Base-by-base conservation (phyloP, 2,888 invertebrate genomes). In the Hybos culiciformis region DNA sequence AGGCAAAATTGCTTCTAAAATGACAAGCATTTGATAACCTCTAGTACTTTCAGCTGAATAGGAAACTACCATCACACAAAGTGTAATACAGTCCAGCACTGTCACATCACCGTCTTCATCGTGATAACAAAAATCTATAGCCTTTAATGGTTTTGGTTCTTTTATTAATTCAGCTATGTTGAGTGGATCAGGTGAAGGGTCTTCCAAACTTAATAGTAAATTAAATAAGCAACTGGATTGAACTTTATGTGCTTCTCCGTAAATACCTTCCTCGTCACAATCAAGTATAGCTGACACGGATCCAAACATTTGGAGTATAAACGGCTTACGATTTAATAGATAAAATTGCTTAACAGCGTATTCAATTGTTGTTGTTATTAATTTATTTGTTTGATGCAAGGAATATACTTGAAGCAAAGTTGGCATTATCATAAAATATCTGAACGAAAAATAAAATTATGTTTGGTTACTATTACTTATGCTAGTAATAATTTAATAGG, bases 271-370 rank as follows among this genome's bases (percentile, higher is more conserved):
- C 57, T 86, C 86, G 55, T 88, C 88, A 0, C 88, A 90, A 60
- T 97, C 96, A 53, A 98, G 70, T 59, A 96, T 88, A 2, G 93
- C 90, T 0, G 97, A 96, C 0, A 96, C 88, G 4, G 94, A 93
- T 2, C 98, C 98, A 69, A 98, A 97, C 93, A 97, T 93, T 75
- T 97, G 96, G 41, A 98, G 71, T 53, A 98, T 90, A 58, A 98
- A 98, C 2, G 97, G 97, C 60, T 97, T 97, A 40, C 98, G 76
- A 61, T 99, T 98, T 63, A 99, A 77, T 45, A 97, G 73, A 66
- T 97, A 99, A 67, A 99, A 97, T 61, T 98, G 97, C 59, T 96
- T 93, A 12, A 96, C 96, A 0, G 94, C 91, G 62, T 96, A 98
- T 62, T 98, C 96, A 42, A 98, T 88, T 0, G 96, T 93, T 0